Conservation (phyloP, 2,113 vertebrate genomes). For the Odontophorus gujanensis region DNA sequence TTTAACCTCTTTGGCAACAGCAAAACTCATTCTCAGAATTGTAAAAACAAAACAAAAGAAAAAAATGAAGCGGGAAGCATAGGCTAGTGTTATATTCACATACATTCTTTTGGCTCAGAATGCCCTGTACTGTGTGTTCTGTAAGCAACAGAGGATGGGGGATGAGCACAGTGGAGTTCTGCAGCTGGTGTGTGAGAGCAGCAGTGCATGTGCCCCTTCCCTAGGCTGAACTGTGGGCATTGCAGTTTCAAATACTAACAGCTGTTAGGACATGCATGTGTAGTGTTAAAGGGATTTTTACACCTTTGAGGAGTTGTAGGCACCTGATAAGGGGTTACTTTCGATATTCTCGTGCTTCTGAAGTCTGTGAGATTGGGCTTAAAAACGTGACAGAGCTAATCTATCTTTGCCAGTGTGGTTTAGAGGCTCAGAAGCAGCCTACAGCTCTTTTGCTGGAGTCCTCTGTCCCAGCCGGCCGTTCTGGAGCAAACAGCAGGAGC, state of each 20-base stretch:
- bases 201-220: background rate
- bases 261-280: background rate
- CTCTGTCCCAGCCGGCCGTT: background rate
- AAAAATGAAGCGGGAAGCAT: background rate
- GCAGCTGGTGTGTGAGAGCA: background rate
- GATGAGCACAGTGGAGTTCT: background rate
- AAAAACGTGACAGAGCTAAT: background rate
- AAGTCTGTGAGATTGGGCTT: background rate
- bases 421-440: background rate
- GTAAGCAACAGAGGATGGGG: background rate
- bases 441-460: background rate
- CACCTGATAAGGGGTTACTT: background rate
- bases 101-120: background rate
- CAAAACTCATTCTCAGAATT: background rate
- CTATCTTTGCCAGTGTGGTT: background rate
- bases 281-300: background rate
- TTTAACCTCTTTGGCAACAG: constrained; percentile 37
- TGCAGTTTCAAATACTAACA: accelerated
- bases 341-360: background rate
- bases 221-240: background rate
- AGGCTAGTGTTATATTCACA: background rate
- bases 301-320: background rate
- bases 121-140: background rate
- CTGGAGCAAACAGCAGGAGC: background rate
- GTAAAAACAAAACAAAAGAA: background rate